Conservation (phyloP, 2,797 vertebrate genomes). For the Glyptemys insculpta region DNA sequence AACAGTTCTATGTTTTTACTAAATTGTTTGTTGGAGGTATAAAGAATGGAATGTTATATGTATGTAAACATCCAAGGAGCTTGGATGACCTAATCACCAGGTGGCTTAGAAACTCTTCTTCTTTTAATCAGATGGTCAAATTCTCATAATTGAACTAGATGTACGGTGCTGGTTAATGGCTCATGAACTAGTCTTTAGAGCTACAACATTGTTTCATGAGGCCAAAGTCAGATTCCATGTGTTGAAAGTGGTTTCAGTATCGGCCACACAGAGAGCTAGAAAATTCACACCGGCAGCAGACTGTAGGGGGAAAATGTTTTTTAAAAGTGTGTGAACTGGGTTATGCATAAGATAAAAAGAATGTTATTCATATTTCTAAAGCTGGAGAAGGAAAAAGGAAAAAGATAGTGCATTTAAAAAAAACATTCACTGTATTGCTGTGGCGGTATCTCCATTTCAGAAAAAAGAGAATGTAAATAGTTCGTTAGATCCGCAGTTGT, state of each 20-base stretch:
- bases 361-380: conserved; percentile 66
- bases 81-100: not conserved
- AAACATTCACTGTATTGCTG: not conserved
- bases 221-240: not conserved
- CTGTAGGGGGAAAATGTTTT: conserved; percentile 26
- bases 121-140: conserved; percentile 48
- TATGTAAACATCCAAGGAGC: not conserved
- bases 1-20: not conserved
- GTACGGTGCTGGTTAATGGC: conserved; percentile 32
- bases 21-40: not conserved
- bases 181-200: conserved; percentile 39
- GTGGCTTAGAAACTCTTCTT: conserved; percentile 27
- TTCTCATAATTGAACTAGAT: conserved; percentile 9
- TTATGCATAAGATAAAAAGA: conserved; percentile 44
- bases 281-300: conserved; percentile 58
- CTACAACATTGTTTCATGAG: conserved; percentile 57
- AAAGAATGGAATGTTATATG: conserved; percentile 2
- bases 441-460: not conserved
- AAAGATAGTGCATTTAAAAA: not conserved
- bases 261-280: conserved; percentile 63
- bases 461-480: not conserved
- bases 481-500: not conserved
- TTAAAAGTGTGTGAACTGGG: conserved; percentile 58
- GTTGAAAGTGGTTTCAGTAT: conserved; percentile 50
- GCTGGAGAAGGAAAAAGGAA: conserved; percentile 60